These are phyloP conservation scores for Tinea pellionella DNA, from an alignment of 2,888 invertebrate species.

Conservation along the genomic window DNA sequence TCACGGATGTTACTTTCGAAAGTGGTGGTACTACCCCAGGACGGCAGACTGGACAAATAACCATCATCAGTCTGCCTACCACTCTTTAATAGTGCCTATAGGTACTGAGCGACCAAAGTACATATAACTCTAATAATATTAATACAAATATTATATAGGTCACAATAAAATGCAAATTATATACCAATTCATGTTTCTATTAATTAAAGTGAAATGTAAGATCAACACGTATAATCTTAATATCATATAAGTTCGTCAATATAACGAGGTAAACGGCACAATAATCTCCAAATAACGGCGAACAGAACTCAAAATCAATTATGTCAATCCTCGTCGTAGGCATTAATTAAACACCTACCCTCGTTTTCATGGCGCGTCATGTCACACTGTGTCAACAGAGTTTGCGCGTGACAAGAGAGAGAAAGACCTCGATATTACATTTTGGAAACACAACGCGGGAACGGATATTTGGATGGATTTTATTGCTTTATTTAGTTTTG, in stretches of 20 bases:
- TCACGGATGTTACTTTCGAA: too few species aligned
- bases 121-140: too few species aligned
- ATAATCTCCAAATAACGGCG: neutral
- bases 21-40: too few species aligned
- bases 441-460: neutral
- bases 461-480: neutral
- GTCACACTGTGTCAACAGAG: conserved; percentile 6
- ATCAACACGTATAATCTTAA: neutral
- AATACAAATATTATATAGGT: neutral
- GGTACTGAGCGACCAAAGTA: too few species aligned
- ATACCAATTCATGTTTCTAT: neutral
- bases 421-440: neutral
- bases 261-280: neutral
- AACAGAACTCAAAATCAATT: conserved; percentile 1
- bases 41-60: too few species aligned
- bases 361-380: conserved; percentile 2
- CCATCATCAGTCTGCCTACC: too few species aligned
- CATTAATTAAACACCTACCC: conserved; percentile 11
- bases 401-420: neutral
- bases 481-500: too few species aligned
- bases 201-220: neutral
- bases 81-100: too few species aligned
- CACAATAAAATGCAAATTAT: neutral
- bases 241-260: neutral
- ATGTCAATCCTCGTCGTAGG: conserved; percentile 7